Evolutionary conservation across 2,888 invertebrate species (phyloP).

Genomic region (Autographa gamma): DNA sequence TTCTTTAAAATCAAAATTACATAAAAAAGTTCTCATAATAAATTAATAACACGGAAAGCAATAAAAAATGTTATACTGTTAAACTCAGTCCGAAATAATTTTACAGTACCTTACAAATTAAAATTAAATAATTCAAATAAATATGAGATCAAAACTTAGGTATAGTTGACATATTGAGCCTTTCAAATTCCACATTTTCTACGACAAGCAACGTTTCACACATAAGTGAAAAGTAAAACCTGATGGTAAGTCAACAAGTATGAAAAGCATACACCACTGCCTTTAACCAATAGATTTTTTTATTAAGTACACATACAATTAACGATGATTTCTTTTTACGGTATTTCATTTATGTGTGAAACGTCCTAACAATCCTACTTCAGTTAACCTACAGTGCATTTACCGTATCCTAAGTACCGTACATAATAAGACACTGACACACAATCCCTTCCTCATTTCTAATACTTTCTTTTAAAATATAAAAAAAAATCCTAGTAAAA

Average conservation of each 20-base stretch:
- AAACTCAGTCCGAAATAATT: slow-evolving; percentile 37
- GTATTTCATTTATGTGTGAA: slow-evolving; percentile 17
- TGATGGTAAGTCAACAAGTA: neutral
- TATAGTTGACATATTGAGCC: slow-evolving; percentile 24
- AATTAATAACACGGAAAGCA: neutral
- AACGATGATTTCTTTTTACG: neutral
- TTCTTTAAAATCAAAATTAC: neutral
- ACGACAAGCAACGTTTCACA: slow-evolving; percentile 14
- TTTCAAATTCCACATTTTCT: neutral
- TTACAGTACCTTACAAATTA: slow-evolving; percentile 36
- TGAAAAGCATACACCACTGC: no score
- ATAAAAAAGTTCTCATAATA: neutral
- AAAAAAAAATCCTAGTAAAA: neutral
- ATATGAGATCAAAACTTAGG: slow-evolving; percentile 46
- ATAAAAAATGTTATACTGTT: slow-evolving; percentile 35
- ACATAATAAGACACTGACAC: slow-evolving; percentile 71
- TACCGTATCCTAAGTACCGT: slow-evolving; percentile 60
- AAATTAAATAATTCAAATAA: slow-evolving; percentile 43
- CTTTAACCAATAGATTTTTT: neutral
- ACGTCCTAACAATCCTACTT: slow-evolving; percentile 8
- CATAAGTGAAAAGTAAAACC: neutral
- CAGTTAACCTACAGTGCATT: slow-evolving; percentile 30
- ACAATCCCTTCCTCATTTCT: slow-evolving; percentile 67
- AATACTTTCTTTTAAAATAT: slow-evolving; percentile 10
- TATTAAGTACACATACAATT: neutral